Evolutionary conservation across 2,888 invertebrate genomes (phyloP).

Genomic region (Pelosia muscerda): DNA sequence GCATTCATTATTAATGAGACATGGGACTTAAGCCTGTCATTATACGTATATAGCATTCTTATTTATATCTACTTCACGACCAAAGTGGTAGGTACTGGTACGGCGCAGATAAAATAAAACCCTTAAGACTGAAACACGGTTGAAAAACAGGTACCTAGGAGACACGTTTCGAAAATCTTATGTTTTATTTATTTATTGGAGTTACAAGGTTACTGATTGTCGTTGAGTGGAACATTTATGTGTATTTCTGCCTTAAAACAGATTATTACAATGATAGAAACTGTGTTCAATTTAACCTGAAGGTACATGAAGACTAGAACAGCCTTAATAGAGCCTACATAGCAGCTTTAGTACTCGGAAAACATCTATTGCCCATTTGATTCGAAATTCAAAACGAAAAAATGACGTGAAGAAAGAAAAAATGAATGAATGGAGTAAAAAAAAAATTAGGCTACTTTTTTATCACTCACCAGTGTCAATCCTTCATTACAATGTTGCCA

Average conservation of each 20-base stretch:
- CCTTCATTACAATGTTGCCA: not conserved
- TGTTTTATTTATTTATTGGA: slow-evolving; percentile 1
- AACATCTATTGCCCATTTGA: too few species aligned
- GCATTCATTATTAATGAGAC: slow-evolving; percentile 1
- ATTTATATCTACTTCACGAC: not conserved
- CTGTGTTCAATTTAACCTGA: not conserved
- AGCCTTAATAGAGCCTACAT: too few species aligned
- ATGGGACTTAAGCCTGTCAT: not conserved
- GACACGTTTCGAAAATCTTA: not conserved
- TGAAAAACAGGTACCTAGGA: slow-evolving; percentile 6
- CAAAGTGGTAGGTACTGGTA: slow-evolving; percentile 1
- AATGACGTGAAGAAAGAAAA: too few species aligned
- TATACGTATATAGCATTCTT: not conserved
- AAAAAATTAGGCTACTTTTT: not conserved
- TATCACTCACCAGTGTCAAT: not conserved
- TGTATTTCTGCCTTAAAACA: not conserved
- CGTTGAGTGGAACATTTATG: not conserved
- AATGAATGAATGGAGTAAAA: too few species aligned
- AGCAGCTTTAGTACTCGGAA: too few species aligned
- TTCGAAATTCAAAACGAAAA: too few species aligned
- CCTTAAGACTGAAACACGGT: not conserved
- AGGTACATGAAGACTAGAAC: too few species aligned
- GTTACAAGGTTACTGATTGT: not conserved
- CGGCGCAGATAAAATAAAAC: slow-evolving; percentile 7
- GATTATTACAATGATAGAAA: not conserved